A percentile compares a stretch with the other conserved stretches of the same genome.
Evolutionary conservation across 2,888 invertebrate genomes (phyloP).

Genomic region (Geotrupes spiniger): DNA sequence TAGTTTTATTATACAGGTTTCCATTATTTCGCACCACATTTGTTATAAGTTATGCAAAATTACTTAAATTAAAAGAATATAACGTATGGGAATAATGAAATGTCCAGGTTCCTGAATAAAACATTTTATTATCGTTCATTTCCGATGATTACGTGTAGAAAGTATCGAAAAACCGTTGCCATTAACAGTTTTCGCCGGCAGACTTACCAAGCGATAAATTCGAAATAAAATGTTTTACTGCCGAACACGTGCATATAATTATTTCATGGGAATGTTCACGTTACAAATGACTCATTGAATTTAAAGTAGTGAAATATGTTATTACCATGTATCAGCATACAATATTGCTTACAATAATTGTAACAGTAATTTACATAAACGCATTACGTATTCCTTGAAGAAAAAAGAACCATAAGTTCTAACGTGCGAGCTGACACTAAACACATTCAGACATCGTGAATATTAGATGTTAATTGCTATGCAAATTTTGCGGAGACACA

Average conservation of each 20-base stretch:
- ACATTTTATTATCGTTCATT: slow-evolving; percentile 1
- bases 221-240: slow-evolving; percentile 5
- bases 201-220: slow-evolving; percentile 4
- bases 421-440: too few relatives aligned
- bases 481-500: too few relatives aligned
- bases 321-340: slow-evolving; percentile 12
- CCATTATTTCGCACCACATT: too few relatives aligned
- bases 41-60: too few relatives aligned
- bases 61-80: too few relatives aligned
- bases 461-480: too few relatives aligned
- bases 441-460: too few relatives aligned
- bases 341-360: slow-evolving; percentile 14
- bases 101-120: background rate
- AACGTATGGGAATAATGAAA: too few relatives aligned
- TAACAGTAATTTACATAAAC: slow-evolving; percentile 15
- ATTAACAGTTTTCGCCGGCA: background rate
- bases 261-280: slow-evolving; percentile 3
- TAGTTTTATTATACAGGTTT: too few relatives aligned
- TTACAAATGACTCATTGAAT: slow-evolving; percentile 16
- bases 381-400: slow-evolving; percentile 4
- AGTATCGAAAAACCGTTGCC: slow-evolving; percentile 1
- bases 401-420: background rate
- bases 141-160: background rate
- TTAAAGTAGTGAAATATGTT: slow-evolving; percentile 11
- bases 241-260: slow-evolving; percentile 6